Base-by-base conservation (phyloP, 1,140 invertebrate species). In the Antheraea mylitta region DNA sequence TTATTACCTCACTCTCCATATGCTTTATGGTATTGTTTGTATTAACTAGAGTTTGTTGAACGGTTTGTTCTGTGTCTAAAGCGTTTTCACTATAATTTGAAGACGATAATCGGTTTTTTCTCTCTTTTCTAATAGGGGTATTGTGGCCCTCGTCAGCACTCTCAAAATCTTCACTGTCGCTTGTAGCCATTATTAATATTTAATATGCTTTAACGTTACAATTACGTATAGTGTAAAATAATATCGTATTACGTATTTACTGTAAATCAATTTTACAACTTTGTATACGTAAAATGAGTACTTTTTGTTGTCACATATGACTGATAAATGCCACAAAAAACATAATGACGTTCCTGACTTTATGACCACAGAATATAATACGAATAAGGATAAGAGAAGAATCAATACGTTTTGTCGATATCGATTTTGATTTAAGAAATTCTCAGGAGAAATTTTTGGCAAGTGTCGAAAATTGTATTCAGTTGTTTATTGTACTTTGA, bases 101-200 rank as follows among this genome's bases (percentile, higher is more conserved):
- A 3, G 89, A 91, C 7, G 89, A 90, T 64, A 84, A 73, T 22
- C 85, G 75, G 68, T 87, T 87, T 64, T 89, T 92, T 62, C 85
- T 78, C 58, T 83, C 85, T 60, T 83, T 85, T 68, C 88, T 92
- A 18, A 81, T 80, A 18, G 75, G 69, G 18, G 71, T 81, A 37
- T 36, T 76, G 3, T 79, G 76, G 16, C 94, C 94, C 73, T 95
- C 94, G 75, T 95, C 94, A 9, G 94, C 95, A 82, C 95, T 95
- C 77, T 95, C 94, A 82, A 96, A 96, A 81, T 94, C 94, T 76
- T 96, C 95, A 85, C 95, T 96, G 68, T 96, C 95, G 68, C 95
- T 96, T 9, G 94, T 94, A 81, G 94, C 93, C 95, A 96, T 96
- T 74, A 84, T 87, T 11, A 58, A 53, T 0, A 42, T 53, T 16